These are phyloP conservation scores for Acanthisitta chloris DNA, from an alignment of 2,113 vertebrate species.

Conservation along the genomic window DNA sequence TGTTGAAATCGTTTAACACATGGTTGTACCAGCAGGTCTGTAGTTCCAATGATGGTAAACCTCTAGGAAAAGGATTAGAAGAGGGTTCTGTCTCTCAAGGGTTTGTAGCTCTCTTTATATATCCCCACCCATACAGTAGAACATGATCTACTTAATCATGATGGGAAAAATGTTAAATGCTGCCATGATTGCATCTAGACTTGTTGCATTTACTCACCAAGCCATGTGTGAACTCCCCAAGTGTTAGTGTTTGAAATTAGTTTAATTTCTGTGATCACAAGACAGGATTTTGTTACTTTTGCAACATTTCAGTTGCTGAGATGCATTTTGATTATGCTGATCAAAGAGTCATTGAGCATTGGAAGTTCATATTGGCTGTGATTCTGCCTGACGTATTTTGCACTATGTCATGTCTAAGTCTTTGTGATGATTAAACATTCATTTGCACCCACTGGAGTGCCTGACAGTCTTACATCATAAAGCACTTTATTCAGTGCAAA, in stretches of 20 bases:
- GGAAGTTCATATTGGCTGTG: neutral
- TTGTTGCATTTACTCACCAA: neutral
- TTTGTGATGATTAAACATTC: conserved; percentile 48
- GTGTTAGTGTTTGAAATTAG: neutral
- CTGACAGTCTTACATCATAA: conserved; percentile 61
- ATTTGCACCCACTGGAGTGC: neutral
- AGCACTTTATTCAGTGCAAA: conserved; percentile 54
- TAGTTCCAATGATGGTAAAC: neutral
- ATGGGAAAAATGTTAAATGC: neutral
- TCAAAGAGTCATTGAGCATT: neutral
- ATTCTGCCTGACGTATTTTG: conserved; percentile 6
- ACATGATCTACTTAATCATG: neutral
- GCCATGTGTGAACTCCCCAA: neutral
- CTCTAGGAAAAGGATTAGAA: neutral
- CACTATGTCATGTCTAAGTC: neutral
- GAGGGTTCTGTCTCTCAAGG: neutral
- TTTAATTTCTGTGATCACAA: neutral
- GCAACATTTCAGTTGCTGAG: neutral
- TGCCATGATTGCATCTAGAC: neutral
- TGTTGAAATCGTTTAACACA: neutral
- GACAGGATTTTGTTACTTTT: neutral
- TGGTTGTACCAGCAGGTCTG: neutral
- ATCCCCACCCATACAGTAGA: neutral
- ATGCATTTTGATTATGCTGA: neutral
- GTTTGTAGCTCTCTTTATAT: neutral